Evolutionary conservation across 2,797 vertebrate genomes (phyloP), one percentile per base, ranked within the genome.

Genomic region (Platyrinchus mystaceus): DNA sequence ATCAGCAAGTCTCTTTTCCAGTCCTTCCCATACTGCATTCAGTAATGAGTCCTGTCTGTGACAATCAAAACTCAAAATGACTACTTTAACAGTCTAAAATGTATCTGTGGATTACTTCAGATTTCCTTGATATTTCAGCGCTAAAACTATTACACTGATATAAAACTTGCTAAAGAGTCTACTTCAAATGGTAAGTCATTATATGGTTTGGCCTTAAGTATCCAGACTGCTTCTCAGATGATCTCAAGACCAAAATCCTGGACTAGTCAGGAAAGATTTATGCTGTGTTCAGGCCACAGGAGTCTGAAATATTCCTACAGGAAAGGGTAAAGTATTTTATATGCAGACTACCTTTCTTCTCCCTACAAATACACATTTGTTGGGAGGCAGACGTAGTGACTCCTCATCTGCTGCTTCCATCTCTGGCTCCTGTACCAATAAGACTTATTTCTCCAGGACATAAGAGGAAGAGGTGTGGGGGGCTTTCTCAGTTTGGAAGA

Each of bases 391-490:
- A 39, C 14, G 0, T 21, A 62, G 37, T 68, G n/a, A 64, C 9
- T 58, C 7, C 23, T 49, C 47, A 49, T 76, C 9, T 69, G 16
- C 12, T 69, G 11, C 24, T 84, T 81, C 59, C 80, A 16, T 56
- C 44, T 85, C 28, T 63, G 56, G 30, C 7, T 83, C 15, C 43
- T 76, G 68, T 28, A 67, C 71, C n/a, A 79, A 9, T 26, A 76
- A 52, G 20, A 27, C 3, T 66, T 91, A 14, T 62, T 87, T 83
- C 56, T 91, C 44, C 28, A 58, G 27, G 36, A 30, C 0, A 0
- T 41, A 41, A 82, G 21, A 78, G n/a, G 12, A 20, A 74, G n/a
- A 52, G 0, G 0, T 44, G 5, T 32, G 39, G 1, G 2, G 7
- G 2, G 2, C 14, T 75, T 87, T 60, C 49, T 77, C 24, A 36